phyloP scores from a whole-genome alignment of 2,113 vertebrate genomes.

The Glaucomys volans region DNA sequence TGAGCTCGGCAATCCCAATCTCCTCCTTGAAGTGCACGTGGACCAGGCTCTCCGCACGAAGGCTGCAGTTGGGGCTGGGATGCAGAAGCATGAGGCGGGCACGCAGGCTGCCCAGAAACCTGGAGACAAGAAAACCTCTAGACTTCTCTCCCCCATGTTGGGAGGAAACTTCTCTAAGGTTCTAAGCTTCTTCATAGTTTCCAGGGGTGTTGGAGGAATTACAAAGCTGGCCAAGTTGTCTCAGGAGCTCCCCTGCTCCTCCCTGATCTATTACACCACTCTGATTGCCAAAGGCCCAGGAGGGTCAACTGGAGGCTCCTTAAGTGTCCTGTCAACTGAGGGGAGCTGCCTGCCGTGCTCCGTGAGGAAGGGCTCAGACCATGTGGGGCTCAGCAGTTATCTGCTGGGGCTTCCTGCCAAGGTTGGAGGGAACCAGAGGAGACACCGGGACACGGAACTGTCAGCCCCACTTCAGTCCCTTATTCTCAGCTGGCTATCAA shows the following conservation, averaged over 20 bases:
- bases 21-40: slow-evolving; percentile 99
- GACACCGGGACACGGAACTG: background rate
- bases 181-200: fast-evolving
- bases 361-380: background rate
- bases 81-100: slow-evolving; percentile 94
- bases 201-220: background rate
- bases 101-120: slow-evolving; percentile 95
- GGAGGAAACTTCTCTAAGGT: fast-evolving
- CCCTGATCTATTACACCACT: background rate
- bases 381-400: background rate
- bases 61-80: slow-evolving; percentile 95
- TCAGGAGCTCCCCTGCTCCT: background rate
- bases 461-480: background rate
- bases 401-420: background rate
- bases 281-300: background rate
- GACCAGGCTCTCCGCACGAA: slow-evolving; percentile 93
- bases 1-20: slow-evolving; percentile 96
- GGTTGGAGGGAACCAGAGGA: background rate
- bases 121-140: slow-evolving; percentile 70
- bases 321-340: fast-evolving
- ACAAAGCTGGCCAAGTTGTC: background rate
- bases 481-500: background rate
- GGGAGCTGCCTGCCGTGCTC: background rate
- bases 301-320: fast-evolving
- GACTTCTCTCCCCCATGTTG: fast-evolving